phyloP scores from a whole-genome alignment of 2,888 invertebrate genomes.

The Acronicta leporina region DNA sequence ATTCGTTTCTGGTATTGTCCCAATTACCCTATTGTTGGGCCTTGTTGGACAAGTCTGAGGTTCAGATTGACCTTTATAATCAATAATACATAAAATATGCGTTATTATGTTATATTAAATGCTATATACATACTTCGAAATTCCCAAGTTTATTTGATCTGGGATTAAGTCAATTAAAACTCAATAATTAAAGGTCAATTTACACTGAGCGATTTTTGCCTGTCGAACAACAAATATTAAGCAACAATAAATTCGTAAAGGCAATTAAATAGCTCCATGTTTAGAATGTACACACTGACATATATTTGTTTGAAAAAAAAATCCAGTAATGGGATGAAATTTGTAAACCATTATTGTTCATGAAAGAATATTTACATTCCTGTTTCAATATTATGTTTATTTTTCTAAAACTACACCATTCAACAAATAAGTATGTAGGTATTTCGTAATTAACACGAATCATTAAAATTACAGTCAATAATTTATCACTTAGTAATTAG shows the following conservation, averaged over 20 bases:
- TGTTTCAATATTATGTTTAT: conserved; percentile 5
- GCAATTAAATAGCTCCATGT: background rate
- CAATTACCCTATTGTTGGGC: too few relatives aligned
- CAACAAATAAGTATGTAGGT: conserved; percentile 3
- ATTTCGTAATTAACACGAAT: conserved; percentile 9
- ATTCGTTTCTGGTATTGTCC: too few relatives aligned
- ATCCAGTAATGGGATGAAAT: background rate
- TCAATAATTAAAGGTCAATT: background rate
- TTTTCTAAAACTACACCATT: conserved; percentile 18
- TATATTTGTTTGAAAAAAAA: background rate
- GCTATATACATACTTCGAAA: background rate
- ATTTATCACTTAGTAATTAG: conserved; percentile 31
- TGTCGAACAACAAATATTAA: too few relatives aligned
- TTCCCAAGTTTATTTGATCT: background rate
- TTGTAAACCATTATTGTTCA: background rate
- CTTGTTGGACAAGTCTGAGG: background rate
- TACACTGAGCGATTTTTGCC: background rate
- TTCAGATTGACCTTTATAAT: background rate
- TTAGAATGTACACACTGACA: background rate
- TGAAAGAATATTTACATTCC: background rate
- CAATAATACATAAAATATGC: background rate
- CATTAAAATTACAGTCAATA: conserved; percentile 23
- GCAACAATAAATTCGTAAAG: too few relatives aligned
- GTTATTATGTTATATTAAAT: background rate
- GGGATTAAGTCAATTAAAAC: background rate